A percentile compares a stretch with the other conserved stretches of the same genome.
Evolutionary conservation across 2,888 invertebrate species (phyloP).

Genomic region (Drosophila vallismaia): DNA sequence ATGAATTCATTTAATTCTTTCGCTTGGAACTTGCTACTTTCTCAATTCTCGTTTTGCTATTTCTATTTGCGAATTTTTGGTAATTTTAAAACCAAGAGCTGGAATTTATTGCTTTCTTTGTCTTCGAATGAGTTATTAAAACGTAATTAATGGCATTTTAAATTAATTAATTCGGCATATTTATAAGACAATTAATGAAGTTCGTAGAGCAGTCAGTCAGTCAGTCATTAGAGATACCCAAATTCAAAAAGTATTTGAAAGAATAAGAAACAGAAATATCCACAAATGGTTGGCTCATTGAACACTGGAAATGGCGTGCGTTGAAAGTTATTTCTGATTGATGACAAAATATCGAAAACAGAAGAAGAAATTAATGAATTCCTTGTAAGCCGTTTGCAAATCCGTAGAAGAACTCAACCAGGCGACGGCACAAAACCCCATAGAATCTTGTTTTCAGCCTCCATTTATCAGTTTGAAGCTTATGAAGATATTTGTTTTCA

Average conservation of each 20-base stretch:
- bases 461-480: slow-evolving; percentile 51
- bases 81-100: slow-evolving; percentile 30
- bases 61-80: slow-evolving; percentile 27
- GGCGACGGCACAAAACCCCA: slow-evolving; percentile 16
- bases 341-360: slow-evolving; percentile 69
- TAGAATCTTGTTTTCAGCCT: slow-evolving; percentile 54
- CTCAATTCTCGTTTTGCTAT: slow-evolving; percentile 13
- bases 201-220: slow-evolving; percentile 56
- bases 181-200: slow-evolving; percentile 78
- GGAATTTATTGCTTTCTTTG: slow-evolving; percentile 65
- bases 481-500: slow-evolving; percentile 60
- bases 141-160: slow-evolving; percentile 74
- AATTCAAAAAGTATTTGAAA: slow-evolving; percentile 17
- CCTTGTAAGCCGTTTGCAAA: slow-evolving; percentile 60
- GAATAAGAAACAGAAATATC: slow-evolving; percentile 28
- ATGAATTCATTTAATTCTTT: slow-evolving; percentile 28
- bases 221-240: slow-evolving; percentile 48
- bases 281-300: slow-evolving; percentile 53
- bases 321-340: slow-evolving; percentile 80
- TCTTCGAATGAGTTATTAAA: slow-evolving; percentile 69
- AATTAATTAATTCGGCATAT: slow-evolving; percentile 78
- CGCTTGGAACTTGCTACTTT: slow-evolving; percentile 37
- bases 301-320: slow-evolving; percentile 64
- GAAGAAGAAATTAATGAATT: slow-evolving; percentile 72
- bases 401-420: slow-evolving; percentile 2